Conservation (phyloP, 2,797 vertebrate species). For the Phrynocephalus guinanensis region DNA sequence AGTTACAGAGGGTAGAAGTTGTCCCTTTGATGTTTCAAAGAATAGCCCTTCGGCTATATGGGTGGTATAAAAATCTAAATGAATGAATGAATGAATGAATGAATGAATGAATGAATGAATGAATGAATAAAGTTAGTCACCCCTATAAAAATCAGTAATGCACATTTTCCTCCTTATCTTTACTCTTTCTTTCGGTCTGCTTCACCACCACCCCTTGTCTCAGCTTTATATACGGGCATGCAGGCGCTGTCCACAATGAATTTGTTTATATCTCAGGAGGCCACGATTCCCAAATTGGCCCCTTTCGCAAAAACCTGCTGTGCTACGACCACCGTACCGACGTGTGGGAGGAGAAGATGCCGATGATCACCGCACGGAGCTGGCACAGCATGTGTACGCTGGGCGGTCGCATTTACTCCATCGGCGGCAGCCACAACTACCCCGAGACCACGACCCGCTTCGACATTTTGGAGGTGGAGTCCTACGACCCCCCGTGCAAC, state of each 20-base stretch:
- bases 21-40: too few relatives aligned
- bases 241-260: slow-evolving; percentile 88
- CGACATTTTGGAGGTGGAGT: slow-evolving; percentile 91
- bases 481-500: slow-evolving; percentile 86
- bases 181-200: fast-evolving
- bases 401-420: slow-evolving; percentile 87
- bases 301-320: slow-evolving; percentile 90
- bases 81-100: too few relatives aligned
- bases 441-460: slow-evolving; percentile 91
- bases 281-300: slow-evolving; percentile 93
- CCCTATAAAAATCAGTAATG: too few relatives aligned
- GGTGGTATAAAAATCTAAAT: too few relatives aligned
- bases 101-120: too few relatives aligned
- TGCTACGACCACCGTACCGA: slow-evolving; percentile 85
- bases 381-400: slow-evolving; percentile 98
- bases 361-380: slow-evolving; percentile 89
- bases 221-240: slow-evolving; percentile 94
- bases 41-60: too few relatives aligned
- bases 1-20: too few relatives aligned
- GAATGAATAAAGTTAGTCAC: too few relatives aligned
- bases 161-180: background rate
- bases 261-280: slow-evolving; percentile 94
- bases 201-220: slow-evolving; percentile 31
- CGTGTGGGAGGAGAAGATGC: slow-evolving; percentile 86
- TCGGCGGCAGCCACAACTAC: slow-evolving; percentile 92